These are phyloP conservation scores for Erebia aethiops DNA, from an alignment of 2,888 invertebrate species.

Conservation along the genomic window DNA sequence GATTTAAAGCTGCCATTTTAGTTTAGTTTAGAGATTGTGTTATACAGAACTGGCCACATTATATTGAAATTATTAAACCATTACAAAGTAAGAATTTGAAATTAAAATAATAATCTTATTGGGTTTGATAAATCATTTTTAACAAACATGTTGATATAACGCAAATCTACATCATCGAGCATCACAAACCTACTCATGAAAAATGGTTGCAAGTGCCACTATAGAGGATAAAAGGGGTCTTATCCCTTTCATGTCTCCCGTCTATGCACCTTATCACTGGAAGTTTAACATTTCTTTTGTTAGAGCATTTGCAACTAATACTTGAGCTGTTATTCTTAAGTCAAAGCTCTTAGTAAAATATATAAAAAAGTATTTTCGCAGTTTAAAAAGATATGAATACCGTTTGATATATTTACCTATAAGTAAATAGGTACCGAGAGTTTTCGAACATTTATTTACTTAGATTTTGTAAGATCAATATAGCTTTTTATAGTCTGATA, in stretches of 20 bases:
- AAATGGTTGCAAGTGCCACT: conserved; percentile 7
- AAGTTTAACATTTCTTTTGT: conserved; percentile 1
- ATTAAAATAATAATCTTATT: too few species aligned
- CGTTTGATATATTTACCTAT: too few species aligned
- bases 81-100: too few species aligned
- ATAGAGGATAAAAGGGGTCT: conserved; percentile 8
- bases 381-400: too few species aligned
- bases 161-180: neutral
- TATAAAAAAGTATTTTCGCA: too few species aligned
- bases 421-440: neutral
- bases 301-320: neutral
- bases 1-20: too few species aligned
- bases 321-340: too few species aligned
- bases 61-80: too few species aligned
- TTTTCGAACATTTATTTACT: neutral
- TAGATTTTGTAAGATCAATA: neutral
- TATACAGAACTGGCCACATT: too few species aligned
- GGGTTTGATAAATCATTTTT: neutral
- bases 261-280: conserved; percentile 3
- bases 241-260: conserved; percentile 13
- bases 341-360: too few species aligned
- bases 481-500: neutral
- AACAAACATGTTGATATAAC: neutral
- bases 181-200: neutral
- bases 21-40: too few species aligned